Evolutionary conservation across 2,797 vertebrate genomes (phyloP).

Genomic region (Acanthurus tractus): DNA sequence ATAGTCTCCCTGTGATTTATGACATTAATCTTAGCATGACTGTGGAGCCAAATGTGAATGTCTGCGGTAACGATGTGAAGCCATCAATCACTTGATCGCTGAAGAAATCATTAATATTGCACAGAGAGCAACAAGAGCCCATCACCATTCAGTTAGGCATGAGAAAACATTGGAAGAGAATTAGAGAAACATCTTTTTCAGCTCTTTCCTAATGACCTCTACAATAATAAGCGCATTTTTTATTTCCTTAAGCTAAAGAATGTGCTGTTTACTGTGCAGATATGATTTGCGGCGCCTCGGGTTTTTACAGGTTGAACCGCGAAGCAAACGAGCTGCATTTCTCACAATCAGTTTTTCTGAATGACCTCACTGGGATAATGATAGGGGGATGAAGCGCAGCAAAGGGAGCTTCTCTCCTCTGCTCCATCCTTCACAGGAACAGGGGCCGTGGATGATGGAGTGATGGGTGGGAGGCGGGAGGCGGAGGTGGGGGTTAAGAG

Average conservation of each 20-base stretch:
- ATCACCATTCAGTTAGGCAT: slow-evolving; percentile 15
- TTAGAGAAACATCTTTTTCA: slow-evolving; percentile 11
- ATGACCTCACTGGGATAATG: slow-evolving; percentile 78
- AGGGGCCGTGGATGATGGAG: slow-evolving; percentile 60
- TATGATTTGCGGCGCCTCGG: slow-evolving; percentile 69
- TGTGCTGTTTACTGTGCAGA: slow-evolving; percentile 7
- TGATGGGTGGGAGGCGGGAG: slow-evolving; percentile 52
- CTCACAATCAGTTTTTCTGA: slow-evolving; percentile 59
- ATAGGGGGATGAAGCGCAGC: slow-evolving; percentile 55
- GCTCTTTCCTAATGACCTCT: slow-evolving; percentile 39
- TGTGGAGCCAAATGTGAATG: slow-evolving; percentile 58
- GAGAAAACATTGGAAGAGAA: slow-evolving; percentile 10
- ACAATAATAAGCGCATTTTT: slow-evolving; percentile 9
- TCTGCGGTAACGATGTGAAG: slow-evolving; percentile 45
- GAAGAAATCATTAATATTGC: slow-evolving; percentile 56
- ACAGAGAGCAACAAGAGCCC: slow-evolving; percentile 30
- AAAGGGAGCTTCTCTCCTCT: slow-evolving; percentile 52
- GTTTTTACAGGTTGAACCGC: slow-evolving; percentile 67
- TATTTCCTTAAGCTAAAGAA: slow-evolving; percentile 41
- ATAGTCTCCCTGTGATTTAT: slow-evolving; percentile 69
- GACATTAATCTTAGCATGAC: slow-evolving; percentile 63
- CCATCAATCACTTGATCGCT: slow-evolving; percentile 69
- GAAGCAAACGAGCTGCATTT: slow-evolving; percentile 62
- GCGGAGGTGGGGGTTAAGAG: not conserved
- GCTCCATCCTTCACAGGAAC: slow-evolving; percentile 26